These are phyloP conservation scores for Caenorhabditis plicata DNA, from an alignment of 2,888 invertebrate genomes.

Conservation along the genomic window DNA sequence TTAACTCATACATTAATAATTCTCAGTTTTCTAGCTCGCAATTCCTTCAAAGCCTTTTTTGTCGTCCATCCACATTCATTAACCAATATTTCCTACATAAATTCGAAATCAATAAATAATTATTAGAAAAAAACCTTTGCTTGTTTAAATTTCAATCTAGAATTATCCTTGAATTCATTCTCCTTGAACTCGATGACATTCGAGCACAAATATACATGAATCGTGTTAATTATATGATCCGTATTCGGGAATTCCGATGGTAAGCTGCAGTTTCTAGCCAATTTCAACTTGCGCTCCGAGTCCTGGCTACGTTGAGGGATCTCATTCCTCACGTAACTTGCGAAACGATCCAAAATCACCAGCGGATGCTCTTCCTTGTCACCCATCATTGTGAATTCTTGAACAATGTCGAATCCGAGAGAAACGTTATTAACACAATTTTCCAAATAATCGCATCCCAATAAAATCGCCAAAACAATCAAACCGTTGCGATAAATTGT, in stretches of 20 bases:
- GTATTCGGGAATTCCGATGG: conserved; percentile 40
- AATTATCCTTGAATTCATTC: neutral
- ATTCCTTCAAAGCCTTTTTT: conserved; percentile 7
- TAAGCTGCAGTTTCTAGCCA: conserved; percentile 20
- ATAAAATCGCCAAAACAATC: conserved; percentile 83
- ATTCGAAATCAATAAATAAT: neutral
- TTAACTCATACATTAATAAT: conserved; percentile 3
- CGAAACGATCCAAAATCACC: conserved; percentile 44
- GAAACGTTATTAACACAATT: conserved; percentile 35
- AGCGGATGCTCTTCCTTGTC: conserved; percentile 36
- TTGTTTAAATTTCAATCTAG: neutral
- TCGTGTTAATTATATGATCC: conserved; percentile 15
- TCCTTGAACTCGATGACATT: too few relatives aligned
- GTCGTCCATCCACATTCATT: conserved; percentile 13
- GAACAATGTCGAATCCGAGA: conserved; percentile 40
- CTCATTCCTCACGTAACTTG: conserved; percentile 30
- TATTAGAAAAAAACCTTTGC: neutral
- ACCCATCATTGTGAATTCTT: conserved; percentile 25
- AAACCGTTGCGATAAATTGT: conserved; percentile 69
- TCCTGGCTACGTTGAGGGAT: conserved; percentile 29
- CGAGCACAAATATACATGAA: too few relatives aligned
- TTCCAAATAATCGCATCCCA: conserved; percentile 88
- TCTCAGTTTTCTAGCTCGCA: neutral
- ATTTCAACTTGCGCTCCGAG: conserved; percentile 12
- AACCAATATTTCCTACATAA: conserved; percentile 5